Base-by-base conservation (phyloP, 2,113 vertebrate genomes). In the Hemicordylus capensis region DNA sequence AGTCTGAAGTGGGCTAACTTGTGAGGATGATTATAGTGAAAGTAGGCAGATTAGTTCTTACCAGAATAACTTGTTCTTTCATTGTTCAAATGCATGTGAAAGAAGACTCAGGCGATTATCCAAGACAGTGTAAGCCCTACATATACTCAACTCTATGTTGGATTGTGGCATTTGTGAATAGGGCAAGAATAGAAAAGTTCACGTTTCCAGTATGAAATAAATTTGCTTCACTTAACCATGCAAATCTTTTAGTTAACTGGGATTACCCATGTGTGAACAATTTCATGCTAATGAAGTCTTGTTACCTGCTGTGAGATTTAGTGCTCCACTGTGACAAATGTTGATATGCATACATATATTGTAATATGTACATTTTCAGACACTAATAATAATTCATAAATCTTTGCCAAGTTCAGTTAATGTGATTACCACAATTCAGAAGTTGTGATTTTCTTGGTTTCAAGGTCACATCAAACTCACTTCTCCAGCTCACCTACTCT, bases 41-140 rank as follows among this genome's bases (percentile, higher is more conserved):
- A n/a, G n/a, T n/a, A n/a, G n/a, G n/a, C n/a, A n/a, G n/a, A n/a
- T n/a, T n/a, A n/a, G n/a, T n/a, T n/a, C n/a, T n/a, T n/a, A n/a
- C n/a, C n/a, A n/a, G n/a, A n/a, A n/a, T n/a, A n/a, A n/a, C n/a
- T n/a, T n/a, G n/a, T 66, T 12, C 44, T 81, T 0, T 0, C 34
- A 80, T 90, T 48, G 70, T 86, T 11, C 72, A 64, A 89, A n/a
- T 66, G 56, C 84, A 83, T 67, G 48, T 79, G 66, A 84, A 89
- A 90, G 78, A 24, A 86, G 58, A 10, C 15, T 20, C 24, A 28
- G 31, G 39, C 34, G 28, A 22, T 64, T 48, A 46, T 48, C 17
- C 42, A 48, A 5, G 26, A 80, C 17, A 48, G 61, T 66, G 5
- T n/a, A 66, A 54, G 12, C 42, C 15, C 56, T 14, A 63, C 73